A percentile compares a stretch with the other conserved stretches of the same genome.
Conservation (phyloP, 1,140 invertebrate genomes). For the Steinernema khuongi region DNA sequence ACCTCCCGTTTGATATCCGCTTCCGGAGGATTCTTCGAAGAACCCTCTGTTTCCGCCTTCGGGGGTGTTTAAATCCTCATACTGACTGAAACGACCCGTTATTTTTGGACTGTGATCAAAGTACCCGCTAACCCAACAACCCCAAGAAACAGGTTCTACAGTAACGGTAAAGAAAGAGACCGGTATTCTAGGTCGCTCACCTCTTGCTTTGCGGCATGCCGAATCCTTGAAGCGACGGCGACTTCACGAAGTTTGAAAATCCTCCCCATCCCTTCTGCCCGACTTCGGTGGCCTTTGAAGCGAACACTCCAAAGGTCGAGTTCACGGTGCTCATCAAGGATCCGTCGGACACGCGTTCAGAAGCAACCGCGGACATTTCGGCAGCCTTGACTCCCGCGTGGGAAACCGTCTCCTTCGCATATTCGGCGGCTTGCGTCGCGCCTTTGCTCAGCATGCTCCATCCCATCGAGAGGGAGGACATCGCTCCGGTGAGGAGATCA, state of each 20-base stretch:
- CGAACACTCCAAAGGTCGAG: constrained; percentile 22
- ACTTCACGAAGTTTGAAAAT: constrained; percentile 52
- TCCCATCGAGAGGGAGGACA: constrained; percentile 52
- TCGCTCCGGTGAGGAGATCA: constrained; percentile 51
- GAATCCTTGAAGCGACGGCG: constrained; percentile 52
- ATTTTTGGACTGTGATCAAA: too few species aligned
- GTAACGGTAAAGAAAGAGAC: constrained; percentile 21
- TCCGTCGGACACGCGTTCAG: constrained; percentile 43
- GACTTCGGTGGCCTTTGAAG: constrained; percentile 50
- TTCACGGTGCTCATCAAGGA: constrained; percentile 42
- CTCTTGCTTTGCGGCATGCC: constrained; percentile 29
- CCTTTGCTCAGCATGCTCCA: constrained; percentile 55
- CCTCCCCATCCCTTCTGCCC: constrained; percentile 55
- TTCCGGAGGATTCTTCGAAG: background rate
- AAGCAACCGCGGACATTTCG: constrained; percentile 41
- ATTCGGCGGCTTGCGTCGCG: constrained; percentile 47
- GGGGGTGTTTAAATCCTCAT: constrained; percentile 44
- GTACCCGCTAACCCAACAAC: too few species aligned
- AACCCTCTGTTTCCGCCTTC: constrained; percentile 17
- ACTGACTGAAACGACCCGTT: constrained; percentile 43
- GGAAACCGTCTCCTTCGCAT: constrained; percentile 50
- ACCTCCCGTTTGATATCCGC: background rate
- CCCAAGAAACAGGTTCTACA: constrained; percentile 23
- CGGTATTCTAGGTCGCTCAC: constrained; percentile 26
- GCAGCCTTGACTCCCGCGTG: constrained; percentile 53